A percentile compares a stretch with the other conserved stretches of the same genome.
These are phyloP conservation scores for Andricus quercusramuli DNA, from an alignment of 2,888 invertebrate genomes.

Conservation along the genomic window DNA sequence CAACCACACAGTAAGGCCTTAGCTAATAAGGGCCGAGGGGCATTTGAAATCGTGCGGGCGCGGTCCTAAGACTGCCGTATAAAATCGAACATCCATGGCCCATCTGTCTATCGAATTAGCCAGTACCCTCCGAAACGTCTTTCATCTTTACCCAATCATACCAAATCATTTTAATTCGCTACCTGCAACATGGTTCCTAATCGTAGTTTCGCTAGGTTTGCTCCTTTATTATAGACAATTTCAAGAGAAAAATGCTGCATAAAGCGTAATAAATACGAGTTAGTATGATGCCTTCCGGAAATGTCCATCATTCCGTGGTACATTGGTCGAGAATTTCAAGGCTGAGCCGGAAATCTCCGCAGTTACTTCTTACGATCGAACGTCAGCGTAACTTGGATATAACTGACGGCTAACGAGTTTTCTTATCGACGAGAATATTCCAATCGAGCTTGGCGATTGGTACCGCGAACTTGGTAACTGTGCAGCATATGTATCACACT, in stretches of 20 bases:
- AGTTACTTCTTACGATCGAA: neutral
- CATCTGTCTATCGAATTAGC: slow-evolving; percentile 55
- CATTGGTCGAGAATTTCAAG: neutral
- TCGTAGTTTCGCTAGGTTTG: neutral
- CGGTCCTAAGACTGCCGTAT: slow-evolving; percentile 49
- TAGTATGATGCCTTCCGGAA: neutral
- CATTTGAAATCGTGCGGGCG: slow-evolving; percentile 56
- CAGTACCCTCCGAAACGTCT: neutral
- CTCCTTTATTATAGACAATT: neutral
- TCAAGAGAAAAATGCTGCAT: slow-evolving; percentile 1
- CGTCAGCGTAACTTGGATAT: slow-evolving; percentile 14
- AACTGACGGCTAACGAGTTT: slow-evolving; percentile 18
- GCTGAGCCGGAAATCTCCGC: slow-evolving; percentile 4
- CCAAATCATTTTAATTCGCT: neutral
- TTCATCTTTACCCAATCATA: neutral
- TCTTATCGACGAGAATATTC: slow-evolving; percentile 16
- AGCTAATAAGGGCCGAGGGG: slow-evolving; percentile 59
- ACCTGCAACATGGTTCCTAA: neutral
- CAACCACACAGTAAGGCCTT: slow-evolving; percentile 55
- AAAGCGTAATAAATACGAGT: slow-evolving; percentile 16
- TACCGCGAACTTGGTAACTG: slow-evolving; percentile 18
- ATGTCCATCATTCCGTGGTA: slow-evolving; percentile 6
- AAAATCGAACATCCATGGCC: slow-evolving; percentile 61
- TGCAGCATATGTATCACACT: slow-evolving; percentile 1
- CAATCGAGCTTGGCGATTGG: neutral